Conservation (phyloP, 2,113 vertebrate species). For the Gasterosteus aculeatus region DNA sequence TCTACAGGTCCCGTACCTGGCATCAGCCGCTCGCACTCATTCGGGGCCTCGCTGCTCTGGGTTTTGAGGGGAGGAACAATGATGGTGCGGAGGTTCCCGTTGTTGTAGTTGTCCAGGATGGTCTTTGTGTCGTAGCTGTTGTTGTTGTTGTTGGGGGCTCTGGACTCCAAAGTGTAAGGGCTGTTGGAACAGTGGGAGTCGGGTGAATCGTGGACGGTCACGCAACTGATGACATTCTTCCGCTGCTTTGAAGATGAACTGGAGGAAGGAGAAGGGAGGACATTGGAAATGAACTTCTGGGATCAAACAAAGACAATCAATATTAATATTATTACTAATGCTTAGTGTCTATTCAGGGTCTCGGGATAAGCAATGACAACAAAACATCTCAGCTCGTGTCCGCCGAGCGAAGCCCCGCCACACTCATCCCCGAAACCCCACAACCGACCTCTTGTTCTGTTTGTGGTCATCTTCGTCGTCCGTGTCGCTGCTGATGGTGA, state of each 20-base stretch:
- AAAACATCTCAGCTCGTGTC: background rate
- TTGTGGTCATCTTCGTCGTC: slow-evolving; percentile 98
- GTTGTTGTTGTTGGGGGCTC: slow-evolving; percentile 76
- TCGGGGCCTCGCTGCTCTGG: slow-evolving; percentile 87
- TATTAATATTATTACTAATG: background rate
- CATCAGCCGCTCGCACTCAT: slow-evolving; percentile 90
- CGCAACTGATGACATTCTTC: slow-evolving; percentile 99
- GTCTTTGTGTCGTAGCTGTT: slow-evolving; percentile 90
- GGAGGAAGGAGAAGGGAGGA: slow-evolving; percentile 18
- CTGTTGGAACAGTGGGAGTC: slow-evolving; percentile 95
- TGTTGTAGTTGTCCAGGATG: slow-evolving; percentile 88
- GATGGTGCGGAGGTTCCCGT: slow-evolving; percentile 91
- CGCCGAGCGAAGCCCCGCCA: background rate
- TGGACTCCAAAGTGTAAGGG: slow-evolving; percentile 88
- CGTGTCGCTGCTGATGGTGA: slow-evolving; percentile 99
- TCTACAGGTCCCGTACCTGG: slow-evolving; percentile 83
- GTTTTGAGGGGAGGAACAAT: slow-evolving; percentile 97
- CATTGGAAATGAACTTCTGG: background rate
- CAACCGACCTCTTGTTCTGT: slow-evolving; percentile 88
- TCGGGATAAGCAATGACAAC: background rate
- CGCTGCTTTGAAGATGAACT: slow-evolving; percentile 95
- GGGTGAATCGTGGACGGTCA: slow-evolving; percentile 97
- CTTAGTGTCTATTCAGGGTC: background rate
- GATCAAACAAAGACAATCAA: background rate
- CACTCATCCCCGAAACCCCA: too few relatives aligned